Conservation (phyloP, 1,140 invertebrate genomes). For the Drosophila quadrilineata region DNA sequence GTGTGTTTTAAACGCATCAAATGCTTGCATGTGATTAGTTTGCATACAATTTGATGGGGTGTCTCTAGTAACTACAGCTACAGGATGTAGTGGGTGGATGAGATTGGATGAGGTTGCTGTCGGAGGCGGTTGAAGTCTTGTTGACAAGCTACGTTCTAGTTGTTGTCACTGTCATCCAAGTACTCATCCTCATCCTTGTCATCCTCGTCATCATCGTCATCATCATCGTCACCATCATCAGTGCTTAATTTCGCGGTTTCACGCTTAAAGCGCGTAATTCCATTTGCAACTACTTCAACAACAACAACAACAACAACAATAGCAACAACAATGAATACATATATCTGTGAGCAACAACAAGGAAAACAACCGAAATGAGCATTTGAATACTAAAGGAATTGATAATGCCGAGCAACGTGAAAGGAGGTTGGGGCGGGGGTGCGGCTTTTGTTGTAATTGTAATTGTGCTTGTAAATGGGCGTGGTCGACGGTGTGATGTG, state of each 20-base stretch:
- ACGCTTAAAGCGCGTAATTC: conserved; percentile 56
- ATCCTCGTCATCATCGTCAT: conserved; percentile 17
- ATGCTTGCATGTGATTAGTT: conserved; percentile 77
- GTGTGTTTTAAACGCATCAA: conserved; percentile 75
- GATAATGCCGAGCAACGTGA: conserved; percentile 52
- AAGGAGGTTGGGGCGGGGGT: conserved; percentile 31
- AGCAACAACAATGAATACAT: neutral
- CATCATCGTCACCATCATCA: conserved; percentile 31
- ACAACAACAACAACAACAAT: conserved; percentile 8
- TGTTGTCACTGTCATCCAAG: conserved; percentile 26
- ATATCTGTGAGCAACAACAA: conserved; percentile 4
- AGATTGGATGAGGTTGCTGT: conserved; percentile 35
- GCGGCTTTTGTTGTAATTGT: conserved; percentile 53
- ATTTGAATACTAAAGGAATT: conserved; percentile 73
- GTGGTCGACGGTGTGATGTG: conserved; percentile 27
- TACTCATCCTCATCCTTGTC: conserved; percentile 7
- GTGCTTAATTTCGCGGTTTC: conserved; percentile 70
- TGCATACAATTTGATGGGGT: conserved; percentile 66
- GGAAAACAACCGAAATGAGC: conserved; percentile 59
- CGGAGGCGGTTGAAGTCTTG: conserved; percentile 35
- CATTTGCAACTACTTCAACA: conserved; percentile 24
- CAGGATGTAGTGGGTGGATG: conserved; percentile 12
- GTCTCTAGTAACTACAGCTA: neutral
- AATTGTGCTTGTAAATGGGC: conserved; percentile 48
- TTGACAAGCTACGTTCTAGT: no score